phyloP scores from a whole-genome alignment of 64 coral and sea anemone species.

The Astreopora myriophthalma region DNA sequence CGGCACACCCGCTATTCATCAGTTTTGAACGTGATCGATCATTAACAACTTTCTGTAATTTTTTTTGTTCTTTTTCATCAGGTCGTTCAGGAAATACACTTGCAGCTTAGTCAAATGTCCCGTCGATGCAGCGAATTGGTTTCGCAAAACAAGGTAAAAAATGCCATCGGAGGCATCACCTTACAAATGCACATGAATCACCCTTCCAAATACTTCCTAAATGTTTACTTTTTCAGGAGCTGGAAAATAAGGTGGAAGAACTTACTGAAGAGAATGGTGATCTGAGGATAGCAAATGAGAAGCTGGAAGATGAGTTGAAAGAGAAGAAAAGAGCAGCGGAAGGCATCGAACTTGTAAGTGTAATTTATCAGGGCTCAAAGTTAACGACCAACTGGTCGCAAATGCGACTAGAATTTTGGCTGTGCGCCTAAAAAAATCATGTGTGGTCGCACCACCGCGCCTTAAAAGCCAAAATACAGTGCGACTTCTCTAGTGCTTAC shows the following conservation, averaged over 20 bases:
- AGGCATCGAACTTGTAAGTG: constrained; percentile 86
- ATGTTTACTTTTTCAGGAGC: constrained; percentile 31
- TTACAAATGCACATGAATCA: neutral
- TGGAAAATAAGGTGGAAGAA: constrained; percentile 61
- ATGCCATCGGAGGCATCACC: neutral
- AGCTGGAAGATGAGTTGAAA: constrained; percentile 82
- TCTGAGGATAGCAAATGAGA: constrained; percentile 58
- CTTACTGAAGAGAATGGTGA: constrained; percentile 73
- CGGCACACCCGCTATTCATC: too few relatives aligned
- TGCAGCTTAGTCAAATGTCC: constrained; percentile 33
- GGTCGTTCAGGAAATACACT: constrained; percentile 59
- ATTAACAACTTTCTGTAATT: neutral
- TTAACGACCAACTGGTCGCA: too few relatives aligned
- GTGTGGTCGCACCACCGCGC: too few relatives aligned
- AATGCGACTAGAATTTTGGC: too few relatives aligned
- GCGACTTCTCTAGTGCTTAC: too few relatives aligned
- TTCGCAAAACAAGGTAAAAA: constrained; percentile 8
- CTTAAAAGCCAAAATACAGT: too few relatives aligned
- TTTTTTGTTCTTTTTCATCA: neutral
- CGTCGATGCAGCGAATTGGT: constrained; percentile 32
- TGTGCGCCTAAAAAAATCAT: too few relatives aligned
- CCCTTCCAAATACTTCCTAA: neutral
- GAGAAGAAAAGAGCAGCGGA: constrained; percentile 79
- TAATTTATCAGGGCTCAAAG: neutral
- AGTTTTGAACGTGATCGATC: neutral